Conservation (phyloP, 2,797 vertebrate species). For the Serranus cabrilla region DNA sequence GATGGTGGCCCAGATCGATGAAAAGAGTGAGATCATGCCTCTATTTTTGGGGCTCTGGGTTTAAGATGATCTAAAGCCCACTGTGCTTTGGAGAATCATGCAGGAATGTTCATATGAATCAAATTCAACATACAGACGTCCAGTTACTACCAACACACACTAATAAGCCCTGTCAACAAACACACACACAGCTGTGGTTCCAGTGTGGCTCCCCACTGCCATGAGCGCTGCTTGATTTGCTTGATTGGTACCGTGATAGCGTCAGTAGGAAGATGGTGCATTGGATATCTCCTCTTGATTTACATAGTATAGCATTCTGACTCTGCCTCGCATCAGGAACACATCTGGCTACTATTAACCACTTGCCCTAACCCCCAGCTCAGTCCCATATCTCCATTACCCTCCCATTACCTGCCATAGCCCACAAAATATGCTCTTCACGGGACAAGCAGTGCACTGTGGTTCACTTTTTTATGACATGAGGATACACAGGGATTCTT, state of each 20-base stretch:
- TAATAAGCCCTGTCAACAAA: slow-evolving; percentile 35
- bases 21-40: slow-evolving; percentile 66
- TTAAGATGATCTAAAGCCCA: slow-evolving; percentile 48
- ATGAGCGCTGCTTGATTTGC: slow-evolving; percentile 33
- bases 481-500: slow-evolving; percentile 36
- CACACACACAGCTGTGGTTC: slow-evolving; percentile 34
- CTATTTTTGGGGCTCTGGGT: slow-evolving; percentile 66
- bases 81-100: slow-evolving; percentile 32
- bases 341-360: slow-evolving; percentile 84
- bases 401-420: slow-evolving; percentile 68
- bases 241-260: slow-evolving; percentile 45
- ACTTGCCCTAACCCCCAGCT: slow-evolving; percentile 72
- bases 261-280: slow-evolving; percentile 49
- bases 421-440: slow-evolving; percentile 50
- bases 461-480: slow-evolving; percentile 52
- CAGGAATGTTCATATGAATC: slow-evolving; percentile 49
- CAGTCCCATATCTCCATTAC: slow-evolving; percentile 70
- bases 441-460: slow-evolving; percentile 30
- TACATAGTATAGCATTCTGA: slow-evolving; percentile 71
- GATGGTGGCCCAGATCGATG: slow-evolving; percentile 67
- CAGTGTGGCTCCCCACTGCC: slow-evolving; percentile 25
- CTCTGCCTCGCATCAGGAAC: slow-evolving; percentile 62
- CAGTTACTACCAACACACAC: slow-evolving; percentile 22
- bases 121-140: slow-evolving; percentile 22
- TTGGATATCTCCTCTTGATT: slow-evolving; percentile 66